These are phyloP conservation scores for Eleutherodactylus coqui DNA, from an alignment of 2,797 vertebrate genomes.

Conservation along the genomic window DNA sequence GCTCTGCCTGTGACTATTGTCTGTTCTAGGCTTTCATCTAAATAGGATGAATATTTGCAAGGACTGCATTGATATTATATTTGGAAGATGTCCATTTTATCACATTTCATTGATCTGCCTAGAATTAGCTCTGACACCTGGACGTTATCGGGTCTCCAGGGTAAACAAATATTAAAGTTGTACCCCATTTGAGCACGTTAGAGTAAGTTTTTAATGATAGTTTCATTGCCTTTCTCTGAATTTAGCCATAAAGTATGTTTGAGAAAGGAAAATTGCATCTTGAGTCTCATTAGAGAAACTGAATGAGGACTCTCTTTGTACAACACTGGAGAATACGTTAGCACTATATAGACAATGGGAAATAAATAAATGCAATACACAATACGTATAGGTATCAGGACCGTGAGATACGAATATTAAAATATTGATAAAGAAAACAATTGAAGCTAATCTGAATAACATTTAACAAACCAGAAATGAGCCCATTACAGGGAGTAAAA, in stretches of 20 bases:
- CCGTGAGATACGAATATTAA: neutral
- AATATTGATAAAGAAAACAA: neutral
- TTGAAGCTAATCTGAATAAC: neutral
- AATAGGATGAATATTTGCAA: no score
- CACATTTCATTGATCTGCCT: conserved; percentile 31
- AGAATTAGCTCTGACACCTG: neutral
- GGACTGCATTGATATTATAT: neutral
- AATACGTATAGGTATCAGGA: no score
- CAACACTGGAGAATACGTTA: no score
- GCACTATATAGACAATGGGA: no score
- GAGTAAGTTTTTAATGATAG: no score
- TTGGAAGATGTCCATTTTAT: neutral
- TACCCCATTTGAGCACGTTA: no score
- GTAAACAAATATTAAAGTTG: neutral
- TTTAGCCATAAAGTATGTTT: no score
- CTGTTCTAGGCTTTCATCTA: neutral
- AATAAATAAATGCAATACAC: neutral
- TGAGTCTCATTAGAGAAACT: no score
- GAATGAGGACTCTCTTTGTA: no score
- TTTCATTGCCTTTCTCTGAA: no score
- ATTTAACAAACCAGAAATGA: neutral
- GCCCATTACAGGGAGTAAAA: neutral
- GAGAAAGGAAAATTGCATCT: no score
- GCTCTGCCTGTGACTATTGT: no score
- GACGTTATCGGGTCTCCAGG: neutral